phyloP scores from a whole-genome alignment of 2,797 vertebrate genomes.

The Bovichtus diacanthus region DNA sequence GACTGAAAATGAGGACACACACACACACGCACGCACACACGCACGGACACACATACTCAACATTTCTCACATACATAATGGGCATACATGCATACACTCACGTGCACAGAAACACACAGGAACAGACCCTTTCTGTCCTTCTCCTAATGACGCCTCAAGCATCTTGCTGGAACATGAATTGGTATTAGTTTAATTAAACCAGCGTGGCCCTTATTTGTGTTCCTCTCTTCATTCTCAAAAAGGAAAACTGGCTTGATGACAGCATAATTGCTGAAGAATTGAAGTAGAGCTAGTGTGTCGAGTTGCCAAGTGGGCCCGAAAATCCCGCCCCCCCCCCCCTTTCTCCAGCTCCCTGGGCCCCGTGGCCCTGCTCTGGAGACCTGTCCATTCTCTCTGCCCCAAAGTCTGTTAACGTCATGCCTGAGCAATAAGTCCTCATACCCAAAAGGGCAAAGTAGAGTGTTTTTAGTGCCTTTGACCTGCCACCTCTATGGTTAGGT shows the following conservation, averaged over 20 bases:
- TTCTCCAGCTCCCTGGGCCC: slow-evolving; percentile 8
- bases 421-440: background rate
- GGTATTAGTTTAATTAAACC: slow-evolving; percentile 85
- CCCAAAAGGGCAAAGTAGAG: background rate
- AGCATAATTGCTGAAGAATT: slow-evolving; percentile 81
- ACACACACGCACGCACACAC: slow-evolving; percentile 22
- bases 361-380: slow-evolving; percentile 19
- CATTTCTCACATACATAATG: slow-evolving; percentile 64
- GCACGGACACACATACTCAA: slow-evolving; percentile 36
- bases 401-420: background rate
- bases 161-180: slow-evolving; percentile 74
- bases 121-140: slow-evolving; percentile 50
- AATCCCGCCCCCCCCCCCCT: background rate
- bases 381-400: slow-evolving; percentile 15
- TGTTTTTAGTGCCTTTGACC: background rate
- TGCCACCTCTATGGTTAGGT: background rate
- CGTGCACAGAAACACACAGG: slow-evolving; percentile 19
- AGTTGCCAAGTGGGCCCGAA: slow-evolving; percentile 40
- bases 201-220: slow-evolving; percentile 74
- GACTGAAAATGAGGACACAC: slow-evolving; percentile 62
- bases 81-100: slow-evolving; percentile 47
- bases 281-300: slow-evolving; percentile 60
- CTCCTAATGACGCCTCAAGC: slow-evolving; percentile 67
- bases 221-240: slow-evolving; percentile 67
- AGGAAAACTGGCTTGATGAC: slow-evolving; percentile 81